Evolutionary conservation across 2,797 vertebrate species (phyloP).

Genomic region (Intellagama lesueurii): DNA sequence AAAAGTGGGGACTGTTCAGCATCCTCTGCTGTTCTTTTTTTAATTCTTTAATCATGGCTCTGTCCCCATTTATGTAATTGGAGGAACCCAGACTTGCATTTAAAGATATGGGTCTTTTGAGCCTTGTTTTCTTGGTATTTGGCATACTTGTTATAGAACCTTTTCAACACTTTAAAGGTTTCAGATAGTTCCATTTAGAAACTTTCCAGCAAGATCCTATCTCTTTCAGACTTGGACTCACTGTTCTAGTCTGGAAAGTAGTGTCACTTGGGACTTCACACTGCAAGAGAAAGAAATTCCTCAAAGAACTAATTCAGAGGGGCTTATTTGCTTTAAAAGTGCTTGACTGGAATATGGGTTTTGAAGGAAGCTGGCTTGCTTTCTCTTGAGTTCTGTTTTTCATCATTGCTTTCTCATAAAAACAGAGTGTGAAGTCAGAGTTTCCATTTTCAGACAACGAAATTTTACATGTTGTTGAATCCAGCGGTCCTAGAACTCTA

Average conservation of each 20-base stretch:
- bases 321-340: slow-evolving; percentile 22
- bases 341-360: slow-evolving; percentile 13
- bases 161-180: slow-evolving; percentile 2
- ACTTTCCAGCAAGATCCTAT: slow-evolving; percentile 9
- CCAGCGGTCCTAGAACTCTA: neutral
- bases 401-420: slow-evolving; percentile 26
- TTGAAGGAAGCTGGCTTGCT: slow-evolving; percentile 20
- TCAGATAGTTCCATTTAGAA: slow-evolving; percentile 15
- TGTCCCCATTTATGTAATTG: neutral
- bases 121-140: neutral
- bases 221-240: slow-evolving; percentile 24
- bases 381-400: slow-evolving; percentile 28
- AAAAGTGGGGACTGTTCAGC: neutral
- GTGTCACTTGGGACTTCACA: slow-evolving; percentile 16
- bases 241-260: slow-evolving; percentile 27
- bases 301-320: slow-evolving; percentile 32
- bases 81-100: neutral
- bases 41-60: neutral
- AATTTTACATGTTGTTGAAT: neutral
- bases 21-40: neutral
- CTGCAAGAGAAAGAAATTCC: slow-evolving; percentile 25
- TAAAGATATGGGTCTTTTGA: neutral
- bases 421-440: slow-evolving; percentile 17
- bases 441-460: slow-evolving; percentile 25
- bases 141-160: neutral